Percentiles rank a stretch among this genome's conserved stretches.
These are phyloP conservation scores for Auanema freiburgensis DNA, from an alignment of 2,888 invertebrate species.

Conservation along the genomic window DNA sequence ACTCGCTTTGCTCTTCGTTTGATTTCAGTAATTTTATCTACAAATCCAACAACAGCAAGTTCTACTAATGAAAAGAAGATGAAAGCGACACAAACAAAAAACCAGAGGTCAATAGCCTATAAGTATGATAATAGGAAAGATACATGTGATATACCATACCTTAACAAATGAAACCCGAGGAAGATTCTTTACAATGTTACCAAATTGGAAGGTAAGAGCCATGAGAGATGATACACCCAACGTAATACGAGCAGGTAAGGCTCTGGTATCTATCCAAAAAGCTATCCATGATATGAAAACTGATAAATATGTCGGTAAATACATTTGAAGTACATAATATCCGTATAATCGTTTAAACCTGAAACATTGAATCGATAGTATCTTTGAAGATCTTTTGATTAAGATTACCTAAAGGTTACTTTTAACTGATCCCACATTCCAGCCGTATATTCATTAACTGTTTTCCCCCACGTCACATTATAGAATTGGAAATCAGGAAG, in stretches of 20 bases:
- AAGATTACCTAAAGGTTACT: slow-evolving; percentile 55
- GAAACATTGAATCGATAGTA: no score
- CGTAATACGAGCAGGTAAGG: slow-evolving; percentile 63
- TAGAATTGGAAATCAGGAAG: slow-evolving; percentile 62
- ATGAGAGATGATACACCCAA: slow-evolving; percentile 62
- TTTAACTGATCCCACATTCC: slow-evolving; percentile 63
- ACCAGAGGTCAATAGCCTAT: slow-evolving; percentile 63
- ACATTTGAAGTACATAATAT: slow-evolving; percentile 63
- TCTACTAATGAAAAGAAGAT: slow-evolving; percentile 63
- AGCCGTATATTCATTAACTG: slow-evolving; percentile 52
- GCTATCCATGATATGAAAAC: slow-evolving; percentile 62
- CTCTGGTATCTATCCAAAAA: slow-evolving; percentile 62
- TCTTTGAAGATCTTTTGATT: no score
- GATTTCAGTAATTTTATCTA: slow-evolving; percentile 55
- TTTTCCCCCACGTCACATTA: slow-evolving; percentile 58
- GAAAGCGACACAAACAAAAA: slow-evolving; percentile 63
- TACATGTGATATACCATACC: slow-evolving; percentile 18
- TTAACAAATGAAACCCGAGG: slow-evolving; percentile 63
- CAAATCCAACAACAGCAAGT: slow-evolving; percentile 62
- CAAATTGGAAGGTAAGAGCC: slow-evolving; percentile 64
- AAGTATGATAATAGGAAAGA: slow-evolving; percentile 1
- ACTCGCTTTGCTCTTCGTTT: slow-evolving; percentile 37
- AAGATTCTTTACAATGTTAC: slow-evolving; percentile 63
- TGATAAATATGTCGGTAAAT: slow-evolving; percentile 60
- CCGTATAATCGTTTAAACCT: slow-evolving; percentile 63